phyloP scores from a whole-genome alignment of 2,113 vertebrate genomes.

The Colaptes auratus region DNA sequence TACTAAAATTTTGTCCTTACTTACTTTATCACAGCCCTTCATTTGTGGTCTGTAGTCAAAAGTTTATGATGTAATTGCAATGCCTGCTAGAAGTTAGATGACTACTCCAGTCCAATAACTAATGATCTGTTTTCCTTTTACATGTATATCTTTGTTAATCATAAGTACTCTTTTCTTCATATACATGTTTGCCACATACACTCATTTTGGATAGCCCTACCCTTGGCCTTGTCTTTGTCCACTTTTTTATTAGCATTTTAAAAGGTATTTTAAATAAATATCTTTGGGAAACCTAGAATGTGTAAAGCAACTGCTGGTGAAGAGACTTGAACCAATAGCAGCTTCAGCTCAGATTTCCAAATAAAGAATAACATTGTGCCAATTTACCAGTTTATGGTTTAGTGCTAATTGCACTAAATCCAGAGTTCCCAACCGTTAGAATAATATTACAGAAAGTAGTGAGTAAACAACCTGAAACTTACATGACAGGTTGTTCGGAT shows the following conservation, averaged over 20 bases:
- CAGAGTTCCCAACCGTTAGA: not conserved
- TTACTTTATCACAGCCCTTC: not conserved
- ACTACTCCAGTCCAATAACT: not conserved
- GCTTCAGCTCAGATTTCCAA: not conserved
- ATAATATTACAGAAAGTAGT: not conserved
- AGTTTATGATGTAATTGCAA: not conserved
- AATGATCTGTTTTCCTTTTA: not conserved
- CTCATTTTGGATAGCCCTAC: not conserved
- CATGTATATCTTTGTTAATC: not conserved
- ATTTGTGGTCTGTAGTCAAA: not conserved
- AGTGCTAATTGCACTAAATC: not conserved
- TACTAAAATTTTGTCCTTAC: not conserved
- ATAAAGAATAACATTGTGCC: not conserved
- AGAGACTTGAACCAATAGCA: not conserved
- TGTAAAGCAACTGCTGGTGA: not conserved
- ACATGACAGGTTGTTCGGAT: not conserved
- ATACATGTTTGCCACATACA: not conserved
- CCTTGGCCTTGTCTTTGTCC: not conserved
- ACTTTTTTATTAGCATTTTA: not conserved
- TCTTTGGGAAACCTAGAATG: not conserved
- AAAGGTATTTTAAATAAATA: not conserved
- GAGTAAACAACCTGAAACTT: not conserved
- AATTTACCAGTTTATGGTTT: not conserved
- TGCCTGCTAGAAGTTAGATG: not conserved
- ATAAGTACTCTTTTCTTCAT: not conserved